Percentiles rank a stretch among this genome's conserved stretches.
Conservation (phyloP, 1,140 invertebrate genomes). For the Diprion similis region DNA sequence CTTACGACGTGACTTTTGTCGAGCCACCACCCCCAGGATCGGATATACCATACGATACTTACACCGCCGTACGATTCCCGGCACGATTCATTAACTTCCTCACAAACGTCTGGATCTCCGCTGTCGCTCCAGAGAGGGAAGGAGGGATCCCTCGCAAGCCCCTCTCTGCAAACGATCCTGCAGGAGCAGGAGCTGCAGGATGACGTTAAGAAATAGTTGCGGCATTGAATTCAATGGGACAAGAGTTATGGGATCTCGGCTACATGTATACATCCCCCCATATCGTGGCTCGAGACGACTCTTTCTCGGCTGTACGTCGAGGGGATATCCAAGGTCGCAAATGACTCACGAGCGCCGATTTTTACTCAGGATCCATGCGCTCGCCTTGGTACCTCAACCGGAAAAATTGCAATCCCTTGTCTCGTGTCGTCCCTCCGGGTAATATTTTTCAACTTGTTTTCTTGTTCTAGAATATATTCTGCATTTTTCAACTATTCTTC, state of each 20-base stretch:
- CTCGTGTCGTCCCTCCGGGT: too few relatives aligned
- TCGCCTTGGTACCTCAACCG: too few relatives aligned
- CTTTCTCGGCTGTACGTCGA: background rate
- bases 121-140: constrained; percentile 35
- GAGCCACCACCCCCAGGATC: background rate
- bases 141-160: constrained; percentile 34
- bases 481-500: too few relatives aligned
- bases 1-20: background rate
- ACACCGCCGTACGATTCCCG: background rate
- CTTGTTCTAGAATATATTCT: too few relatives aligned
- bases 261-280: background rate
- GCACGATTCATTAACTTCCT: constrained; percentile 9
- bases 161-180: constrained; percentile 23
- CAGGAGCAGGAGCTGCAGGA: constrained; percentile 9
- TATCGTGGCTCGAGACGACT: background rate
- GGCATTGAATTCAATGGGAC: constrained; percentile 41
- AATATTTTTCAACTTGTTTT: too few relatives aligned
- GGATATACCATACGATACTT: background rate
- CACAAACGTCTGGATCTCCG: constrained; percentile 15
- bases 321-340: background rate
- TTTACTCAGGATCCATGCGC: background rate
- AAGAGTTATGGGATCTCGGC: constrained; percentile 37
- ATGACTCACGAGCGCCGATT: constrained; percentile 11
- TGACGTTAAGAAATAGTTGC: constrained; percentile 37
- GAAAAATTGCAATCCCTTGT: too few relatives aligned